phyloP scores from a whole-genome alignment of 1,140 invertebrate genomes.

The Drosophila triauraria region DNA sequence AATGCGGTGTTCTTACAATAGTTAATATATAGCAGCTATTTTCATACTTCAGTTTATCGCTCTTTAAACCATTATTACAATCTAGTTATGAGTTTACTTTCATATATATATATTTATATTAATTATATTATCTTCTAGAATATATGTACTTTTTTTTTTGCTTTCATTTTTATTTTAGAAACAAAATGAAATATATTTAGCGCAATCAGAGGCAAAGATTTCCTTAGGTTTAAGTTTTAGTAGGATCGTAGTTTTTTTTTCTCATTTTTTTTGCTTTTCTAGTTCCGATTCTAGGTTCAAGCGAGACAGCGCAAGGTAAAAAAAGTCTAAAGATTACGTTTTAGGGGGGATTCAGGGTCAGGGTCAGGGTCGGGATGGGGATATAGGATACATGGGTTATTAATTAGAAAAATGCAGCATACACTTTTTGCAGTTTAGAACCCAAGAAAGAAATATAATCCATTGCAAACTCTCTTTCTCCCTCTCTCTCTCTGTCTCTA shows the following conservation, averaged over 20 bases:
- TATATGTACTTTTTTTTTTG: constrained; percentile 21
- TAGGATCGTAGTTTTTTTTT: constrained; percentile 14
- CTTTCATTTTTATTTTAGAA: constrained; percentile 76
- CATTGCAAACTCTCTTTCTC: constrained; percentile 16
- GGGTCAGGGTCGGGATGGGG: constrained; percentile 1
- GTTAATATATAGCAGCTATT: constrained; percentile 57
- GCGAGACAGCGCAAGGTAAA: constrained; percentile 40
- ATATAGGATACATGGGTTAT: background rate
- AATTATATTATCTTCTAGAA: background rate
- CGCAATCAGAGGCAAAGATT: constrained; percentile 59
- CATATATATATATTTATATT: constrained; percentile 14
- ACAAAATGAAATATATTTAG: constrained; percentile 73
- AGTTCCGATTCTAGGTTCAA: constrained; percentile 20
- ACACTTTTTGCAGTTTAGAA: constrained; percentile 30
- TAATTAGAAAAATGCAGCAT: constrained; percentile 47
- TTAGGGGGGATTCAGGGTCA: constrained; percentile 7
- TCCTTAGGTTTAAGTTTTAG: constrained; percentile 27
- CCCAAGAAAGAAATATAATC: constrained; percentile 34
- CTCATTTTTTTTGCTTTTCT: background rate
- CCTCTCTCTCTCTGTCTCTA: background rate
- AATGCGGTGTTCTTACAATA: constrained; percentile 22
- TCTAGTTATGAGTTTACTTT: constrained; percentile 42
- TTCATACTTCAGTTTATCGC: constrained; percentile 72
- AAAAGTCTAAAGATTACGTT: constrained; percentile 27
- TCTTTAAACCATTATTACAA: constrained; percentile 39